Evolutionary conservation across 2,888 invertebrate species (phyloP).

Genomic region (Esperia sulphurella): DNA sequence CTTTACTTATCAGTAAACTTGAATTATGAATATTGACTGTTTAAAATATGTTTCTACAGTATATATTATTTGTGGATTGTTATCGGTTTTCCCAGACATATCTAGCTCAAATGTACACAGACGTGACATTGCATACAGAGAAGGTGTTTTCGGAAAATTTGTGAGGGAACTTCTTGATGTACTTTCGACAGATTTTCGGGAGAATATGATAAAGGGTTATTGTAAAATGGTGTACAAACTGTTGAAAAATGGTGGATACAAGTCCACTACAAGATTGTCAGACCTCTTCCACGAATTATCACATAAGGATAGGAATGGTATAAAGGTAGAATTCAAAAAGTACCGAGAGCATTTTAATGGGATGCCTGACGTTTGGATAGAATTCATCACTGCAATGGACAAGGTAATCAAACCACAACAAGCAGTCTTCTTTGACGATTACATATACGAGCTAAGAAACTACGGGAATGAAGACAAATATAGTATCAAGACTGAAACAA

Average conservation of each 20-base stretch:
- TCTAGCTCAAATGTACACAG: background rate
- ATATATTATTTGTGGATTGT: background rate
- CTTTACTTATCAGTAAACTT: no score
- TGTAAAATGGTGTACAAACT: slow-evolving; percentile 28
- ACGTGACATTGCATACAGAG: background rate
- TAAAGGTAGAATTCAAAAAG: slow-evolving; percentile 26
- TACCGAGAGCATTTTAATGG: slow-evolving; percentile 28
- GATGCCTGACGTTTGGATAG: slow-evolving; percentile 17
- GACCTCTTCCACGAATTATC: slow-evolving; percentile 20
- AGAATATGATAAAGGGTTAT: slow-evolving; percentile 31
- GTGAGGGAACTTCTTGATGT: slow-evolving; percentile 21
- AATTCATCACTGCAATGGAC: slow-evolving; percentile 45
- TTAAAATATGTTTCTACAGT: background rate
- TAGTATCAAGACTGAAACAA: slow-evolving; percentile 24
- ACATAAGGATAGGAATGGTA: slow-evolving; percentile 24
- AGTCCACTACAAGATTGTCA: slow-evolving; percentile 28
- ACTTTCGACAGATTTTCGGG: slow-evolving; percentile 31
- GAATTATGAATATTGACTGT: background rate
- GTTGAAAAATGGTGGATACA: slow-evolving; percentile 26
- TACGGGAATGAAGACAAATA: slow-evolving; percentile 23
- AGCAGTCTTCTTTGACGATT: slow-evolving; percentile 38
- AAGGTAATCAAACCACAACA: slow-evolving; percentile 37
- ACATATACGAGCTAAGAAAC: slow-evolving; percentile 30
- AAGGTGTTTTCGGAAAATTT: background rate
- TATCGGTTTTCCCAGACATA: background rate